Conservation (phyloP, 2,888 invertebrate species). For the Drosophila merina region DNA sequence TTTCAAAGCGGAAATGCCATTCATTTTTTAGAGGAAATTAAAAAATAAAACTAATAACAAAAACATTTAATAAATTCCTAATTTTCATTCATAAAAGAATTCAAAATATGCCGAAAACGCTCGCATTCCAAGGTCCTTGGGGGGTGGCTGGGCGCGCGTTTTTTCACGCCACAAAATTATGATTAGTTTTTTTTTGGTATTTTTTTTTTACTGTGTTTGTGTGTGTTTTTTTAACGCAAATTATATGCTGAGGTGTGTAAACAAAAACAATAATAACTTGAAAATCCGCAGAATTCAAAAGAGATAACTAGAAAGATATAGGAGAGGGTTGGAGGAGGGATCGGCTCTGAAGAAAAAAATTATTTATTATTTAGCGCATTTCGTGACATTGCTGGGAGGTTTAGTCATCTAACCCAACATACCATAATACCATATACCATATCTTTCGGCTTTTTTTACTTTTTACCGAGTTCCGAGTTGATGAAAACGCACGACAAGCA, state of each 20-base stretch:
- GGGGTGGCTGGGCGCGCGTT: background rate
- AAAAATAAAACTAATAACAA: background rate
- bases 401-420: constrained; percentile 11
- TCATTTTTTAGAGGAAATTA: background rate
- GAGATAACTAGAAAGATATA: constrained; percentile 9
- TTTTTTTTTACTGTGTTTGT: background rate
- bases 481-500: constrained; percentile 31
- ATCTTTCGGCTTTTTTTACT: background rate
- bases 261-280: constrained; percentile 38
- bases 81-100: constrained; percentile 29
- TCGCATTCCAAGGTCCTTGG: background rate
- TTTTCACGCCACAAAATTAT: background rate
- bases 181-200: background rate
- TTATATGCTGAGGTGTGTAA: constrained; percentile 36
- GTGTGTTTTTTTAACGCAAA: constrained; percentile 7
- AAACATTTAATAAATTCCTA: background rate
- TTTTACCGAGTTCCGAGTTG: constrained; percentile 7
- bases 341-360: constrained; percentile 14
- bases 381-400: constrained; percentile 24
- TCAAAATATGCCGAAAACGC: background rate
- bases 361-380: constrained; percentile 26
- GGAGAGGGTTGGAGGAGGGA: background rate
- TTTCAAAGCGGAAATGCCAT: too few species aligned
- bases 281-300: constrained; percentile 10
- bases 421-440: background rate